Percentiles rank a stretch among this genome's conserved stretches.
phyloP scores from a whole-genome alignment of 1,140 invertebrate genomes.

The Solen grandis region DNA sequence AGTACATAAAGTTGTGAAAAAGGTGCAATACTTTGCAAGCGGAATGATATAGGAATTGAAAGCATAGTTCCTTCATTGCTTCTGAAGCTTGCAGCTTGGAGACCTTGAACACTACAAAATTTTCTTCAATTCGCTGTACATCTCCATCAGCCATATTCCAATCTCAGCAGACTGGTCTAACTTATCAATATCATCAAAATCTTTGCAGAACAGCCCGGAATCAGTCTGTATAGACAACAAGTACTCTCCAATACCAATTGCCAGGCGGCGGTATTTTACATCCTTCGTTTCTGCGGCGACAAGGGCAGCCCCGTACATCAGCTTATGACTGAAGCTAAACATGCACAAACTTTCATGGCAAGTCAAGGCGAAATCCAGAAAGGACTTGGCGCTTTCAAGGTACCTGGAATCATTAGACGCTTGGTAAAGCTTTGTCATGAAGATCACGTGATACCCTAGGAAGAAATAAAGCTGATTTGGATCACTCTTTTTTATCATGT shows the following conservation, averaged over 20 bases:
- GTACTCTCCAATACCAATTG: slow-evolving; percentile 53
- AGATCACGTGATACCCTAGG: slow-evolving; percentile 61
- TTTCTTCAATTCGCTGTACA: slow-evolving; percentile 46
- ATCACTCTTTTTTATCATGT: slow-evolving; percentile 33
- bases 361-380: slow-evolving; percentile 59
- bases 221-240: slow-evolving; percentile 52
- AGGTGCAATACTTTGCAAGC: too few relatives aligned
- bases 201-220: slow-evolving; percentile 51
- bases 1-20: too few relatives aligned
- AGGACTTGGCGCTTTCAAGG: slow-evolving; percentile 43
- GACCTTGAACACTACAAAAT: background rate
- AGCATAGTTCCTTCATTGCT: too few relatives aligned
- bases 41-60: too few relatives aligned
- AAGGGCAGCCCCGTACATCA: slow-evolving; percentile 56
- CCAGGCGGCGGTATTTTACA: slow-evolving; percentile 53
- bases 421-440: slow-evolving; percentile 57
- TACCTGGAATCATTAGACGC: slow-evolving; percentile 50
- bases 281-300: slow-evolving; percentile 58
- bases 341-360: slow-evolving; percentile 58
- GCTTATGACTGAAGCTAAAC: slow-evolving; percentile 64
- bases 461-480: slow-evolving; percentile 61
- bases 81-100: too few relatives aligned
- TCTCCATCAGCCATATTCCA: slow-evolving; percentile 58
- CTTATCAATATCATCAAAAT: slow-evolving; percentile 45
- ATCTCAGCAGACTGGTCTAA: slow-evolving; percentile 64